phyloP scores from a whole-genome alignment of 37 sponge, comb jelly and placozoan species.

The Dysidea cf. avara region DNA sequence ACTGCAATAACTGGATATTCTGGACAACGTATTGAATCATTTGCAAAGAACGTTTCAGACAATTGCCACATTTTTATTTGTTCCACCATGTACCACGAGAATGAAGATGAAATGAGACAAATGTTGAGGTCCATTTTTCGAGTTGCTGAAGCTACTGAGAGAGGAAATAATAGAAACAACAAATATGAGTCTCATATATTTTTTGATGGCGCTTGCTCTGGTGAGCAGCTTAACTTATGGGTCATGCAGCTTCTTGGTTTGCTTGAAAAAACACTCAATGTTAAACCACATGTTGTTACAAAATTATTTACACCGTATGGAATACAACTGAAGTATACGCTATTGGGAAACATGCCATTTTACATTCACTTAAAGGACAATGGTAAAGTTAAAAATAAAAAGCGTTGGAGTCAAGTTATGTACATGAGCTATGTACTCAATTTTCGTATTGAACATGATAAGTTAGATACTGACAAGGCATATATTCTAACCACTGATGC shows the following conservation, averaged over 20 bases:
- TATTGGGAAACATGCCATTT: no score
- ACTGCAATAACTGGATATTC: no score
- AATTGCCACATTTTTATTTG: conserved; percentile 75
- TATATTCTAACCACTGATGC: no score
- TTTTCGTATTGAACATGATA: conserved; percentile 46
- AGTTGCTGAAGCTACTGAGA: conserved; percentile 65
- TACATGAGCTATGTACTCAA: conserved; percentile 89
- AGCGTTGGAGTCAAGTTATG: no score
- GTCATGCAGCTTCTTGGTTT: conserved; percentile 76
- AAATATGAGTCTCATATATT: conserved; percentile 82
- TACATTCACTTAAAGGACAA: conserved; percentile 72
- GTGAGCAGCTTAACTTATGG: conserved; percentile 53
- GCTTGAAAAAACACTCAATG: conserved; percentile 52
- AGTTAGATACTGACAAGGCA: no score
- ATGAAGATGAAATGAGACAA: no score
- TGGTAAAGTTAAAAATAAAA: no score
- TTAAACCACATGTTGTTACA: conserved; percentile 24
- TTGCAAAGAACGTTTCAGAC: no score
- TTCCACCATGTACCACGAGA: conserved; percentile 88
- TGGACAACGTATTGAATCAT: no score
- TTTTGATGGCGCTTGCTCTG: no score
- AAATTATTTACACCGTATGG: conserved; percentile 80
- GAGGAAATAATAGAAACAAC: no score
- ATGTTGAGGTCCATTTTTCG: conserved; percentile 66
- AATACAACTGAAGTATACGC: conserved; percentile 44